A percentile compares a stretch with the other conserved stretches of the same genome.
phyloP scores from a whole-genome alignment of 2,113 vertebrate genomes.

The Vulpes vulpes region DNA sequence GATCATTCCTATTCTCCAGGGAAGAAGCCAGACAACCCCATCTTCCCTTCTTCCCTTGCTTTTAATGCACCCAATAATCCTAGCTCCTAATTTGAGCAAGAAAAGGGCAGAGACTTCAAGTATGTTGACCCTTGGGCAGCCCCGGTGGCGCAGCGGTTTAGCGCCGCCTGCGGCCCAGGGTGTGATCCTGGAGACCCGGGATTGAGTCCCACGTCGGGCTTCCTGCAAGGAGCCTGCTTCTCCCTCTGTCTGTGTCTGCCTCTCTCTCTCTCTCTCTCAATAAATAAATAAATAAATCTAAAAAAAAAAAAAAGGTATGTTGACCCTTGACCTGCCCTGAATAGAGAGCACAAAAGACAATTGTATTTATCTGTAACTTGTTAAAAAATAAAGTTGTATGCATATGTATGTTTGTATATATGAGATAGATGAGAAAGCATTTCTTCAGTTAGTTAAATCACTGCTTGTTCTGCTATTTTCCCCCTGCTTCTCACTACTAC shows the following conservation, averaged over 20 bases:
- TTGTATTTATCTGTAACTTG: neutral
- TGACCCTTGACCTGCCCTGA: neutral
- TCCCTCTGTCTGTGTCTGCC: too few species aligned
- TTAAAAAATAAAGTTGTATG: neutral
- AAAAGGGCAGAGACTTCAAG: neutral
- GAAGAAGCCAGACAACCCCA: neutral
- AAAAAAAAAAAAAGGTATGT: too few species aligned
- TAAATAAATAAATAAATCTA: too few species aligned
- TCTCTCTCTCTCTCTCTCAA: too few species aligned
- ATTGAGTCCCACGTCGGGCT: too few species aligned
- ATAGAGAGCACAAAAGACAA: neutral
- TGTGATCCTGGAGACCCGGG: too few species aligned
- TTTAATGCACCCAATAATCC: neutral
- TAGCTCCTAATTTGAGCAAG: neutral
- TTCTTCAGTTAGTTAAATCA: neutral
- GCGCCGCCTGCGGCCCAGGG: too few species aligned
- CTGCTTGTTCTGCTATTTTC: neutral
- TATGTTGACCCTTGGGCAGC: too few species aligned
- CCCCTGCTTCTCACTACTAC: neutral
- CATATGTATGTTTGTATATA: fast-evolving
- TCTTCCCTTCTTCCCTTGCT: neutral
- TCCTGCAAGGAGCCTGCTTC: too few species aligned
- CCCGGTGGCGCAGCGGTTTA: too few species aligned
- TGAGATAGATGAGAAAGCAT: neutral
- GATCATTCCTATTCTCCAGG: neutral